Evolutionary conservation across 2,113 vertebrate genomes (phyloP), one percentile per base, ranked within the genome.

Genomic region (Zapus hudsonius): DNA sequence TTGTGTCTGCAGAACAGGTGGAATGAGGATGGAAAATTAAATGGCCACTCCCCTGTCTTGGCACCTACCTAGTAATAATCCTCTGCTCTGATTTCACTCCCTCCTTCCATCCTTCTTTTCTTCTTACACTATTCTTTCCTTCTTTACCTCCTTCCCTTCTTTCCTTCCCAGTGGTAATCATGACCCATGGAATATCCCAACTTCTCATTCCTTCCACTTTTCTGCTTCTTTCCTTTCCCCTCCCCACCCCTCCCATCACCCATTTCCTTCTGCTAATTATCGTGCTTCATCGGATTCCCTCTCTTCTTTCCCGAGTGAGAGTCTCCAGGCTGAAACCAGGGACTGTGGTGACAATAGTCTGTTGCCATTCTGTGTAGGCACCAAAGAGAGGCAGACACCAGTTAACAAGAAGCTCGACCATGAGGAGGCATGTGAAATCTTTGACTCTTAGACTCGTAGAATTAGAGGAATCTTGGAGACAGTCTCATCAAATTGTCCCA

Each of bases 11-110:
- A 91, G 40, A 19, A 44, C n/a, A 57, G 29, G 9, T 29, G 27
- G 69, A 90, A 61, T 57, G 61, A 92, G 25, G 64, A 25, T 29
- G n/a, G 17, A 88, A 72, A 87, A 40, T 52, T 23, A 59, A 69
- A 69, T 64, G 36, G 10, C 61, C 36, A 2, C 38, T 85, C 1
- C 16, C 20, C 44, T 79, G 44, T n/a, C 15, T 40, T 9, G 38
- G 11, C 7, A 59, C 1, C 17, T 69, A 27, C 22, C 36, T 94
- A n/a, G n/a, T n/a, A 19, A 29, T 11, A 25, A 31, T 59, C 5
- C 6, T 36, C 2, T 25, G 55, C 31, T 74, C 29, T 82, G 59
- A 4, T 40, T 74, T 27, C 6, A 8, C 10, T 4, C 15, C 20
- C 25, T 38, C 10, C 23, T 3, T 31, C 3, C 15, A 2, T 55